Percentiles rank a stretch among this genome's conserved stretches.
Evolutionary conservation across 1,140 invertebrate species (phyloP).

Genomic region (Megalopta genalis): DNA sequence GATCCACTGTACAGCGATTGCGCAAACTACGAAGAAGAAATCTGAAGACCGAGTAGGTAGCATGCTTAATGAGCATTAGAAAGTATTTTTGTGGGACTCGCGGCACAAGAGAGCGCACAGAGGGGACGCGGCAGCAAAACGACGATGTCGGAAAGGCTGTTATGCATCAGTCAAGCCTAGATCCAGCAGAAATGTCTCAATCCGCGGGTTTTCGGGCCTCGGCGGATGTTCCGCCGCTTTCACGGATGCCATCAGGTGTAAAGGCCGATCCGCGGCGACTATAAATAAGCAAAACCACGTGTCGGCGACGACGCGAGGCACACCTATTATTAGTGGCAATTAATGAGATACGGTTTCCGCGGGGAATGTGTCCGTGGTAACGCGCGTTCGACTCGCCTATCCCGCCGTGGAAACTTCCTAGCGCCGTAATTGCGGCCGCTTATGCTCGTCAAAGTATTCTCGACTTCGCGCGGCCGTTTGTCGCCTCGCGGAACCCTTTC

Average conservation of each 20-base stretch:
- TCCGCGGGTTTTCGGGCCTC: constrained; percentile 39
- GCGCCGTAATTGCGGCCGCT: constrained; percentile 58
- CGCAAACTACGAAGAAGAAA: too few species aligned
- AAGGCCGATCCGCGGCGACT: constrained; percentile 46
- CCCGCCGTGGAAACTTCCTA: constrained; percentile 64
- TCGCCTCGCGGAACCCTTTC: constrained; percentile 13
- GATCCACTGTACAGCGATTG: too few species aligned
- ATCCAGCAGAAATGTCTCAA: constrained; percentile 23
- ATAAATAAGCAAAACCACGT: constrained; percentile 56
- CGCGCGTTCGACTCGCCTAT: constrained; percentile 68
- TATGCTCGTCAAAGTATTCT: constrained; percentile 41
- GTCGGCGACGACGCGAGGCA: constrained; percentile 23
- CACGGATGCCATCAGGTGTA: constrained; percentile 61
- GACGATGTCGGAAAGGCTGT: not conserved
- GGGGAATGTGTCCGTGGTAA: constrained; percentile 64
- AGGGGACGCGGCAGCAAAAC: not conserved
- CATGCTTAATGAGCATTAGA: too few species aligned
- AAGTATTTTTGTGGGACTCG: too few species aligned
- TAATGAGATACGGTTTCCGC: constrained; percentile 69
- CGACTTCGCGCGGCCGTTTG: constrained; percentile 21
- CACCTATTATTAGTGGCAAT: constrained; percentile 69
- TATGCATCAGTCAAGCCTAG: constrained; percentile 17
- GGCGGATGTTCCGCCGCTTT: constrained; percentile 53
- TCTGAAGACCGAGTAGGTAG: too few species aligned
- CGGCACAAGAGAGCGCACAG: too few species aligned